Conservation (phyloP, 64 coral and sea anemone species). For the Montipora cactus region DNA sequence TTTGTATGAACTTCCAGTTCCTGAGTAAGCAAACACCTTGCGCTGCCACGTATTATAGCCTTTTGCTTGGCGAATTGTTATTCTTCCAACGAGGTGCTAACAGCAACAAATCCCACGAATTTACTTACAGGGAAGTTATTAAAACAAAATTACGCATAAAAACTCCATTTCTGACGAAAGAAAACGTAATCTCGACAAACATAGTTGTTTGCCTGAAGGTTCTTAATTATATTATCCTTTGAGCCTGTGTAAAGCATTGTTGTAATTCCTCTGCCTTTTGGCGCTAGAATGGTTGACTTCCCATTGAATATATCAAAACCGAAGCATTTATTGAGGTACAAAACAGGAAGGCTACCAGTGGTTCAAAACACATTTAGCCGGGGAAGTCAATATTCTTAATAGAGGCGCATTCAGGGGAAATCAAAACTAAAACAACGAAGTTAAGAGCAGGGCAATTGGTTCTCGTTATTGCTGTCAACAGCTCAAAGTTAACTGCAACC, state of each 20-base stretch:
- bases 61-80: not conserved
- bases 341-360: not conserved
- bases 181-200: slow-evolving; percentile 12
- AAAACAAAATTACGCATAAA: not conserved
- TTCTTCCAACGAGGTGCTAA: slow-evolving; percentile 19
- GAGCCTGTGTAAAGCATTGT: slow-evolving; percentile 11
- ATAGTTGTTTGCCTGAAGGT: slow-evolving; percentile 37
- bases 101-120: not conserved
- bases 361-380: slow-evolving; percentile 5
- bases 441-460: slow-evolving; percentile 1
- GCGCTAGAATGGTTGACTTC: slow-evolving; percentile 23
- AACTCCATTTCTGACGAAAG: not conserved
- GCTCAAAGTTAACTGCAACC: too few species aligned
- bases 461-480: not conserved
- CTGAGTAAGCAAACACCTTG: too few species aligned
- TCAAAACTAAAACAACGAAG: slow-evolving; percentile 25
- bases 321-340: not conserved
- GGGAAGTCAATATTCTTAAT: slow-evolving; percentile 38
- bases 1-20: not conserved
- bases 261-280: slow-evolving; percentile 37
- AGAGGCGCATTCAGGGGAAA: not conserved
- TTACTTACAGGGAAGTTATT: slow-evolving; percentile 7
- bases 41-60: not conserved
- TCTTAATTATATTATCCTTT: slow-evolving; percentile 54
- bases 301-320: slow-evolving; percentile 19